Conservation (phyloP, 2,797 vertebrate species). For the Phataginus tetradactyla region DNA sequence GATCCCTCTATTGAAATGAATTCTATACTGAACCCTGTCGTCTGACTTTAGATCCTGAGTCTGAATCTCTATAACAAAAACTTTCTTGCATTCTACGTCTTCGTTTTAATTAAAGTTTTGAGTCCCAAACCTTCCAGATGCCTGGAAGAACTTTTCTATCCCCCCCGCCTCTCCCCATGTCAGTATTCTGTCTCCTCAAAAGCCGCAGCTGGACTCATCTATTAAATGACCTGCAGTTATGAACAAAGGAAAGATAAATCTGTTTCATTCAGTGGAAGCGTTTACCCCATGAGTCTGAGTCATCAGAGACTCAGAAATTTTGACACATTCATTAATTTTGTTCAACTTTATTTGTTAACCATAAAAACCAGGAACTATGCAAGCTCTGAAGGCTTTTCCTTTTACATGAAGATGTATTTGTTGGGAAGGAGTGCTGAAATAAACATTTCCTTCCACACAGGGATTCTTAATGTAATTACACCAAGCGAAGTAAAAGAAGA, state of each 20-base stretch:
- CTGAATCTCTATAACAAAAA: neutral
- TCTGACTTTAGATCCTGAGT: neutral
- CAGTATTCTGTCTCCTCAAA: neutral
- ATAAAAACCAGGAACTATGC: slow-evolving; percentile 50
- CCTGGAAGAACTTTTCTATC: neutral
- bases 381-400: slow-evolving; percentile 17
- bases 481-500: neutral
- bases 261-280: slow-evolving; percentile 70
- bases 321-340: slow-evolving; percentile 80
- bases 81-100: neutral
- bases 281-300: slow-evolving; percentile 73
- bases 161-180: neutral
- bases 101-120: slow-evolving; percentile 41
- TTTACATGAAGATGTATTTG: slow-evolving; percentile 56
- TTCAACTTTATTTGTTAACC: slow-evolving; percentile 77
- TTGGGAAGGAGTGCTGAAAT: slow-evolving; percentile 27
- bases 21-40: neutral
- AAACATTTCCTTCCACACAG: neutral
- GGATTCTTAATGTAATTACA: slow-evolving; percentile 41
- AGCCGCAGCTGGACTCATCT: slow-evolving; percentile 51
- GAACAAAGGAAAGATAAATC: slow-evolving; percentile 78
- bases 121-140: neutral
- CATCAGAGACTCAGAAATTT: slow-evolving; percentile 72
- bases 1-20: neutral
- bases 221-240: slow-evolving; percentile 67